Conservation (phyloP, 2,888 invertebrate species). For the Heliconius ismenius region DNA sequence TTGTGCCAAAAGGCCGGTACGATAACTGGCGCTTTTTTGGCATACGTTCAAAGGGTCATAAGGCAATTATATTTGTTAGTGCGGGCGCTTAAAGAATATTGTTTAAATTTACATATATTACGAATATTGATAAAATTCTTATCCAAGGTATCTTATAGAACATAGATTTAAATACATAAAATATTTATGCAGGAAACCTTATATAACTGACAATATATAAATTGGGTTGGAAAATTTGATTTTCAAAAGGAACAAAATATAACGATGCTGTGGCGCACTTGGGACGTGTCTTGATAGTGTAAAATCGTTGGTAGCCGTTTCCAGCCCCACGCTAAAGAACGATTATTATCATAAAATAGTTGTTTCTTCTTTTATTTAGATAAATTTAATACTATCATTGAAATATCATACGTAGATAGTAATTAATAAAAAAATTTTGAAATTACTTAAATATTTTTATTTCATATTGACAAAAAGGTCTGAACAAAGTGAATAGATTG, state of each 20-base stretch:
- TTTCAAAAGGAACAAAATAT: background rate
- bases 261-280: background rate
- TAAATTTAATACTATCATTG: background rate
- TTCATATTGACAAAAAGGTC: background rate
- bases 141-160: background rate
- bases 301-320: background rate
- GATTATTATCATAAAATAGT: background rate
- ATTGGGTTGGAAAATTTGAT: background rate
- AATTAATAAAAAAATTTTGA: background rate
- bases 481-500: background rate
- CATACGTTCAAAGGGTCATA: conserved; percentile 74
- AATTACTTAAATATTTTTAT: background rate
- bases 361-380: background rate
- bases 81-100: conserved; percentile 4
- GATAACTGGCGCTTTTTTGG: conserved; percentile 69
- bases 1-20: conserved; percentile 70
- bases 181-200: background rate
- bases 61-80: conserved; percentile 65
- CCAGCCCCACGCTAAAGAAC: no score
- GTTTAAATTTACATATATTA: background rate
- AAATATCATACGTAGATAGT: no score
- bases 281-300: background rate
- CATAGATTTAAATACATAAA: background rate
- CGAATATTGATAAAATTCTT: background rate
- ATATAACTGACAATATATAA: background rate